phyloP scores from a whole-genome alignment of 2,113 vertebrate species.

The Lucifuga dentata region DNA sequence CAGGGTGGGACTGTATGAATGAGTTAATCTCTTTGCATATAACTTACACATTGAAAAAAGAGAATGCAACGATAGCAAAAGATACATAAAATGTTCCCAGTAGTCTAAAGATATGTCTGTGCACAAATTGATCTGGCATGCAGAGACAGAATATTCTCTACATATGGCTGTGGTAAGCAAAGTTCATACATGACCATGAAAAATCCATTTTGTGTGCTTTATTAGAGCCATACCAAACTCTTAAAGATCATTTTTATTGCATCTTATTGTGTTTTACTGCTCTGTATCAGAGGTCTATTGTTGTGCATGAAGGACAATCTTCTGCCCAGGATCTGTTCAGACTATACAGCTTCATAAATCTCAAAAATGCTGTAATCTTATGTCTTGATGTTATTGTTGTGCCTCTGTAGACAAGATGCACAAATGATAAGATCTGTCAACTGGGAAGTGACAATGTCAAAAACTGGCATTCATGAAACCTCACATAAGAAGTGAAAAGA shows the following conservation, averaged over 20 bases:
- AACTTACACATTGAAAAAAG: conserved; percentile 26
- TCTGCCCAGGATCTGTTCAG: background rate
- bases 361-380: no score
- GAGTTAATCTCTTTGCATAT: conserved; percentile 27
- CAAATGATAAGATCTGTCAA: no score
- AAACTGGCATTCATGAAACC: no score
- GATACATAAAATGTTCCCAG: conserved; percentile 24
- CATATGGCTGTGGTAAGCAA: conserved; percentile 33
- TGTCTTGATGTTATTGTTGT: no score
- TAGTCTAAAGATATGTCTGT: conserved; percentile 32
- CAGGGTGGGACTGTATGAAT: conserved; percentile 33
- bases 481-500: no score
- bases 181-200: conserved; percentile 43
- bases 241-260: conserved; percentile 16
- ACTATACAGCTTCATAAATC: no score
- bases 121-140: conserved; percentile 39
- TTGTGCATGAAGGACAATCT: background rate
- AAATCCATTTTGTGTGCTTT: conserved; percentile 29
- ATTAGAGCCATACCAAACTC: conserved; percentile 22
- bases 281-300: conserved; percentile 12
- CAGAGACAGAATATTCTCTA: conserved; percentile 41
- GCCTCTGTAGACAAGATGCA: no score
- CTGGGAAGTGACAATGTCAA: no score
- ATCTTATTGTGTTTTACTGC: conserved; percentile 18
- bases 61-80: background rate